Base-by-base conservation (phyloP, 2,888 invertebrate genomes). In the Drosophila anceps region DNA sequence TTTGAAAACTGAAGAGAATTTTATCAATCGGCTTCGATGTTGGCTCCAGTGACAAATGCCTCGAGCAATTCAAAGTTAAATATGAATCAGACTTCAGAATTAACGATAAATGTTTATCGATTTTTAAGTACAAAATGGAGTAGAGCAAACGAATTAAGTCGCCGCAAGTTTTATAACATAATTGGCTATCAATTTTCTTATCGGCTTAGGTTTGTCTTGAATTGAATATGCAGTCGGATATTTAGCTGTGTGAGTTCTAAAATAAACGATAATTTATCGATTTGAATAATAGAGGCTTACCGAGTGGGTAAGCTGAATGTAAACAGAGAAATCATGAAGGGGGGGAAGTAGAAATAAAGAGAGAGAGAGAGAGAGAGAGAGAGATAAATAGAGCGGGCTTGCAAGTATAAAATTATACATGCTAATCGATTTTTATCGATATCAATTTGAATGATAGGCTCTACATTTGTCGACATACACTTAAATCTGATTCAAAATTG, bases 21-120 rank as follows among this genome's bases (percentile, higher is more conserved):
- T 65, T 50, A 64, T 64, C 64, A 46, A 33, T 63, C 18, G 60
- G 13, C 20, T n/a, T 53, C 27, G 61, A 15, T 24, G 53, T 59
- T 13, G 48, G 12, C 18, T 46, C 24, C 37, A 13, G 37, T 66
- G 67, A 55, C 43, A 54, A 66, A 66, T 27, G 24, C 15, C 13
- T 4, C 29, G 65, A 24, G 29, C 41, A 65, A 44, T 53, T 15
- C 20, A 29, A n/a, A 20, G 35, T 29, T 7, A 15, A 31, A 46
- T 33, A 31, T 66, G 66, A 66, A 15, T 44, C 54, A 66, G 13
- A 18, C 24, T 6, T 10, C 9, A 18, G 29, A 20, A 29, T 24
- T 4, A 54, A 27, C 24, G 31, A 55, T 39, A 31, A 31, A 35
- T 66, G 24, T 5, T 46, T 44, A 67, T 66, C 54, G 46, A 67